Conservation (phyloP, 2,113 vertebrate species). For the Lontra canadensis region DNA sequence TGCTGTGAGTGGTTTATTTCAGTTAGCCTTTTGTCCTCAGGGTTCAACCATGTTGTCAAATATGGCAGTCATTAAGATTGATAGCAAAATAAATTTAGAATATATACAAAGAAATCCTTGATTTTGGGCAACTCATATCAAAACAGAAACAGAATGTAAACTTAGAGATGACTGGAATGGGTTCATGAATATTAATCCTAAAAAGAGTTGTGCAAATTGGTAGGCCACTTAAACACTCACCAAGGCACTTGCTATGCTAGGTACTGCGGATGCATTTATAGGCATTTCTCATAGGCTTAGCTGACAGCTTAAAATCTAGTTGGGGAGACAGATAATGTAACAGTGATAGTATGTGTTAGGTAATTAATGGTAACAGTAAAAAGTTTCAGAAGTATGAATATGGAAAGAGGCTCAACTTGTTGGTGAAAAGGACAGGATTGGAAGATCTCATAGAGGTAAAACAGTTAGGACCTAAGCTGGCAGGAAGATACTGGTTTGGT, state of each 20-base stretch:
- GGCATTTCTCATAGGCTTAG: not conserved
- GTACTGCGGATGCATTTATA: not conserved
- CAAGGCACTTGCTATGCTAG: not conserved
- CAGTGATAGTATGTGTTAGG: not conserved
- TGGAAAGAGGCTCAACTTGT: not conserved
- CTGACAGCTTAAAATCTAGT: not conserved
- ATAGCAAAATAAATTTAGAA: conserved; percentile 18
- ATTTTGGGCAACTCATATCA: not conserved
- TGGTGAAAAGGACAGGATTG: not conserved
- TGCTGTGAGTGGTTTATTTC: not conserved
- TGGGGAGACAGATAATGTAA: not conserved
- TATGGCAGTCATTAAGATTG: not conserved
- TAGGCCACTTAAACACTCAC: not conserved
- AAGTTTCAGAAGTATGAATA: not conserved
- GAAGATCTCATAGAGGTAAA: not conserved
- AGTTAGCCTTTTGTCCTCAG: not conserved
- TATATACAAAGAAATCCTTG: not conserved
- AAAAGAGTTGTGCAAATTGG: not conserved
- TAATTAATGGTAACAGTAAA: not conserved
- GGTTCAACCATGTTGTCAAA: not conserved
- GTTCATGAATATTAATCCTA: not conserved
- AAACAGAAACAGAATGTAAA: not conserved
- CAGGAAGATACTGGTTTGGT: not conserved
- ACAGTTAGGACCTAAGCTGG: not conserved
- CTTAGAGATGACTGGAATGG: not conserved